Percentiles rank a stretch among this genome's conserved stretches.
These are phyloP conservation scores for Cepaea hortensis DNA, from an alignment of 2,888 invertebrate genomes.

Conservation along the genomic window DNA sequence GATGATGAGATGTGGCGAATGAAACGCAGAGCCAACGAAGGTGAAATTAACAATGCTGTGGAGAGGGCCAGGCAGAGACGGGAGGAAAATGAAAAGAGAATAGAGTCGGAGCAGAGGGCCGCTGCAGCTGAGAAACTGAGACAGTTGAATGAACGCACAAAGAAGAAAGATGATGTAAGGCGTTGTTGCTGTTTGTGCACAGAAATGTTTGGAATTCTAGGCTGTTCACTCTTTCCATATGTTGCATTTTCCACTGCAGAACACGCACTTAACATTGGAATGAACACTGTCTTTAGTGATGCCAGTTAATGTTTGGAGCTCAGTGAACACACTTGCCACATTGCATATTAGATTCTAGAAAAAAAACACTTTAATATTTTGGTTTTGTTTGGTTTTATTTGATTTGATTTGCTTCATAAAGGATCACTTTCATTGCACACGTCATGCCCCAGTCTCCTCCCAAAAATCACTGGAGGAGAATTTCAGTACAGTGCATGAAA, in stretches of 20 bases:
- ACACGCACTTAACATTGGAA: not conserved
- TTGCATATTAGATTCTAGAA: no score
- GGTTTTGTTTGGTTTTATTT: no score
- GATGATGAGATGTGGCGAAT: conserved; percentile 85
- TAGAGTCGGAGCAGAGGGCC: conserved; percentile 76
- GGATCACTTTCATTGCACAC: no score
- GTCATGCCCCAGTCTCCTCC: no score
- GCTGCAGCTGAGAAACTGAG: conserved; percentile 83
- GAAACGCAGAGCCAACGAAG: conserved; percentile 81
- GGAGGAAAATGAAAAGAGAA: conserved; percentile 88
- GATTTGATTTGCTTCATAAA: no score
- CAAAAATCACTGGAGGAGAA: no score
- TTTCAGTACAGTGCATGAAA: no score
- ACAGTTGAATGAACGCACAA: conserved; percentile 82
- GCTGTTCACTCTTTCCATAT: not conserved
- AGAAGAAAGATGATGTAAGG: conserved; percentile 79
- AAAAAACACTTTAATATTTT: no score
- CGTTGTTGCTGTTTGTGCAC: not conserved
- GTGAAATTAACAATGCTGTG: conserved; percentile 81
- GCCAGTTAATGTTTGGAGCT: no score
- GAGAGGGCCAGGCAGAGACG: conserved; percentile 88
- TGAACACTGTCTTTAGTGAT: not conserved
- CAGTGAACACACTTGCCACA: no score
- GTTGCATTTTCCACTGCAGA: no score
- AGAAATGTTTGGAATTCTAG: not conserved